Base-by-base conservation (phyloP, 2,113 vertebrate genomes). In the Pygoscelis adeliae region DNA sequence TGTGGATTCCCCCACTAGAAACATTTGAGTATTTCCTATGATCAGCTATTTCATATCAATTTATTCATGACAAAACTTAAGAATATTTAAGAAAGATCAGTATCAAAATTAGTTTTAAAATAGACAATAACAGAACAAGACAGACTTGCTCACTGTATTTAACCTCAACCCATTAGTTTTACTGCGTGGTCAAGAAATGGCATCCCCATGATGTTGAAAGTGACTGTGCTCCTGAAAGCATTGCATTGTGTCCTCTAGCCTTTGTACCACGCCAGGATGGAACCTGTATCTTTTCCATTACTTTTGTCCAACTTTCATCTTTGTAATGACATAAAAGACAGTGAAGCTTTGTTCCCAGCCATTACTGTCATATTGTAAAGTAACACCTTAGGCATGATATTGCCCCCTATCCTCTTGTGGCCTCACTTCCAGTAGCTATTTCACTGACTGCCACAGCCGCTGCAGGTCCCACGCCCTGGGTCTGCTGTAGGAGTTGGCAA, bases 81-180 rank as follows among this genome's bases (percentile, higher is more conserved):
- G 49, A 73, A 69, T 11, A 15, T 11, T 22, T 59, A 83, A 69
- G 38, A 71, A 73, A 38, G 12, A 49, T 55, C 7, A 47, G 44
- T 47, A 63, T 47, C 49, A 87, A 67, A 63, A 82, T 49, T 42
- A 58, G 50, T 26, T 94, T 94, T 78, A 44, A 77, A 94, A 55
- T 6, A 55, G 26, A 30, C 9, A 61, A 26, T 13, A 87, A 46
- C 7, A 65, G 9, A 82, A 70, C 0, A 76, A 34, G 62, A 18
- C 13, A 62, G 21, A 71, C 5, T 44, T 67, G 61, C 32, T 0
- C 1, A 13, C 26, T 47, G 5, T 16, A 49, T 69, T 91, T 80
- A 53, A 46, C 62, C 21, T 90, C 19, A 55, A 22, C 10, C 2
- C 3, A 4, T 0, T 4, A 21, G 6, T 46, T 65, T 52, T 42